Percentiles rank a stretch among this genome's conserved stretches.
These are phyloP conservation scores for Aradophagus sp. DNA, from an alignment of 1,140 invertebrate genomes.

Conservation along the genomic window DNA sequence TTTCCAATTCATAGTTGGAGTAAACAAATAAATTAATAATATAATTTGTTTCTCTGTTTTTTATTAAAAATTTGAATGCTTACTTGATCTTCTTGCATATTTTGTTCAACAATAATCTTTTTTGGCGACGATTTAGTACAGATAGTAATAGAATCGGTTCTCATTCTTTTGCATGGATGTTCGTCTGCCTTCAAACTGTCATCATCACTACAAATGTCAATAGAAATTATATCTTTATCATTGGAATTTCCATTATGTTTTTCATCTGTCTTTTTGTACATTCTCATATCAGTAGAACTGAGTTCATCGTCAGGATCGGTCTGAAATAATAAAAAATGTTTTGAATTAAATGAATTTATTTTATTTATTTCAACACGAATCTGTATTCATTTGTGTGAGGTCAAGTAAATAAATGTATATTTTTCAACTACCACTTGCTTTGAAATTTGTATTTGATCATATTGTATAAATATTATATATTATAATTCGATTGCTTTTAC, in stretches of 20 bases:
- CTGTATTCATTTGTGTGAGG: too few relatives aligned
- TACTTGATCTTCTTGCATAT: conserved; percentile 15
- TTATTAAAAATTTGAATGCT: conserved; percentile 1
- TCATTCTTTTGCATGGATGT: conserved; percentile 35
- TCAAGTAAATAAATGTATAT: too few relatives aligned
- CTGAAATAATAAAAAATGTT: conserved; percentile 10
- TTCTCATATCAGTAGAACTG: conserved; percentile 56
- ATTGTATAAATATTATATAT: too few relatives aligned
- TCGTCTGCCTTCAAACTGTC: conserved; percentile 62
- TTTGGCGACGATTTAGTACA: conserved; percentile 43
- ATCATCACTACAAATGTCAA: conserved; percentile 75
- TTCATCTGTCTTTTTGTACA: conserved; percentile 64
- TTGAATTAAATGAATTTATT: too few relatives aligned
- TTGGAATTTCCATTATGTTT: conserved; percentile 71
- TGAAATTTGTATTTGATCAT: too few relatives aligned
- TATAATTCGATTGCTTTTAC: too few relatives aligned
- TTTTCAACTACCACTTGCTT: too few relatives aligned
- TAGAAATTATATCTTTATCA: conserved; percentile 73
- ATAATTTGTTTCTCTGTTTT: conserved; percentile 4
- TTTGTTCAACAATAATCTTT: conserved; percentile 3
- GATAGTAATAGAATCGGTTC: conserved; percentile 23
- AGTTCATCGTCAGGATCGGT: conserved; percentile 64
- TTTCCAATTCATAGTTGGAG: too few relatives aligned
- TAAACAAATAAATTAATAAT: conserved; percentile 11
- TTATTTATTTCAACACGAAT: too few relatives aligned